Evolutionary conservation across 2,888 invertebrate genomes (phyloP).

Genomic region (Drosophila eohydei): DNA sequence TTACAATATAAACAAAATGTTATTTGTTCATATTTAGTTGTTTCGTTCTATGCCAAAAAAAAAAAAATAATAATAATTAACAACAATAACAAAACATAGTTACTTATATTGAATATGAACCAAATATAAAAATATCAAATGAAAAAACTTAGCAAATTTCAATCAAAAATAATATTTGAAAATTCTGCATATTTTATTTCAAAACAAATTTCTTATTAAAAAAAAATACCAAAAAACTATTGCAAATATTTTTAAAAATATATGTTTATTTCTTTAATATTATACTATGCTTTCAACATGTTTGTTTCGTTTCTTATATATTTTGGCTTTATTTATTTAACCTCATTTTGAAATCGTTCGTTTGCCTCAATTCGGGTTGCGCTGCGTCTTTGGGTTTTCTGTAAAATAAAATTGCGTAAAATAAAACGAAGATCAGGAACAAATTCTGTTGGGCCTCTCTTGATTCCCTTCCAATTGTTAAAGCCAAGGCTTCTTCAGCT

Average conservation of each 20-base stretch:
- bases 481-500: conserved; percentile 53
- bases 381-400: conserved; percentile 68
- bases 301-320: conserved; percentile 49
- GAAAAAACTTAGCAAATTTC: conserved; percentile 43
- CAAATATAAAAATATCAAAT: conserved; percentile 56
- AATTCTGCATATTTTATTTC: conserved; percentile 78
- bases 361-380: conserved; percentile 68
- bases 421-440: conserved; percentile 48
- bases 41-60: conserved; percentile 72
- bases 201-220: conserved; percentile 67
- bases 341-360: conserved; percentile 44
- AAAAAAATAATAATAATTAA: conserved; percentile 29
- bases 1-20: conserved; percentile 70
- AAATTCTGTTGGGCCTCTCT: conserved; percentile 45
- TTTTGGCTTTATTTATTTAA: conserved; percentile 46
- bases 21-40: conserved; percentile 81
- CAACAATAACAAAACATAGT: conserved; percentile 55
- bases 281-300: conserved; percentile 59
- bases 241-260: conserved; percentile 76
- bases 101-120: conserved; percentile 50
- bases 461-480: conserved; percentile 33
- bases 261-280: conserved; percentile 46
- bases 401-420: conserved; percentile 30
- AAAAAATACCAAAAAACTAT: conserved; percentile 59
- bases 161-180: conserved; percentile 66